phyloP scores from a whole-genome alignment of 2,888 invertebrate species.

The Monopis laevigella region DNA sequence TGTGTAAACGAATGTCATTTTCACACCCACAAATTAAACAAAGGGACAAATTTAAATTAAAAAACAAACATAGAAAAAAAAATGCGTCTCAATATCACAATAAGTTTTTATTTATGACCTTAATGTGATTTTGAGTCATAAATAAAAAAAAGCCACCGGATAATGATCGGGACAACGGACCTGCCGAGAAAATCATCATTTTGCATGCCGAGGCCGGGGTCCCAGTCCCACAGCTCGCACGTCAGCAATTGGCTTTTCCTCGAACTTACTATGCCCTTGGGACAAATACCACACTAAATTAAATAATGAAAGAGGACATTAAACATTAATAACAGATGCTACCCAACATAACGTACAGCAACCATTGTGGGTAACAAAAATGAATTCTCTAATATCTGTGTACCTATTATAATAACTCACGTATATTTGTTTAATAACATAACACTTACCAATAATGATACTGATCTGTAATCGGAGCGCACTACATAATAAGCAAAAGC shows the following conservation, averaged over 20 bases:
- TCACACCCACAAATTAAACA: background rate
- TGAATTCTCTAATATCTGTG: too few relatives aligned
- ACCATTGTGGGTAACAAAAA: too few relatives aligned
- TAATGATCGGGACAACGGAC: conserved; percentile 54
- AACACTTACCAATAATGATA: too few relatives aligned
- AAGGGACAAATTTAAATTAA: background rate
- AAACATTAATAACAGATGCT: too few relatives aligned
- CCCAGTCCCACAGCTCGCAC: conserved; percentile 85
- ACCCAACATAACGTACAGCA: too few relatives aligned
- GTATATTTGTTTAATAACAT: too few relatives aligned
- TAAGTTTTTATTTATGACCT: background rate
- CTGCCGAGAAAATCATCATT: conserved; percentile 88
- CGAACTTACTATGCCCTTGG: conserved; percentile 80
- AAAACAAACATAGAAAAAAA: background rate
- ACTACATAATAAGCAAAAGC: too few relatives aligned
- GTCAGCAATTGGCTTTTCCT: conserved; percentile 77
- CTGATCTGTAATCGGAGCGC: too few relatives aligned
- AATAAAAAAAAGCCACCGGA: conserved; percentile 4
- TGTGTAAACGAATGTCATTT: background rate
- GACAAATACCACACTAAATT: conserved; percentile 42
- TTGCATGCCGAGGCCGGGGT: conserved; percentile 80
- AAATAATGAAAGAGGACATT: too few relatives aligned
- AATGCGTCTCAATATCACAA: conserved; percentile 1
- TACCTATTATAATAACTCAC: too few relatives aligned
- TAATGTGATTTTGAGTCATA: background rate